These are phyloP conservation scores for Crematogaster levior DNA, from an alignment of 2,888 invertebrate species.

Conservation along the genomic window DNA sequence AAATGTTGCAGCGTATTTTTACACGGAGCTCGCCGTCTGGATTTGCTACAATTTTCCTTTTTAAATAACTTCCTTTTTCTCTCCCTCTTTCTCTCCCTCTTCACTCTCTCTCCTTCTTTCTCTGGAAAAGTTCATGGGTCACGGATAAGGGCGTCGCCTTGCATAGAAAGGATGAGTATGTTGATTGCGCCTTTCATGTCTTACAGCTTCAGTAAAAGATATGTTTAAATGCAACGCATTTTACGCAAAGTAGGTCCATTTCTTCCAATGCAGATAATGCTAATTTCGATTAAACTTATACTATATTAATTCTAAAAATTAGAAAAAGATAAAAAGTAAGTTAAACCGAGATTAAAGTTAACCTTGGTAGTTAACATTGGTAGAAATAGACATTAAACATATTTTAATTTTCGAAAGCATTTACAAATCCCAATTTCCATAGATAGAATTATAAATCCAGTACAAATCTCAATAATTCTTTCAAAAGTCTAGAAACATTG, in stretches of 20 bases:
- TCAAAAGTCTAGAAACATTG: background rate
- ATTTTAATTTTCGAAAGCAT: background rate
- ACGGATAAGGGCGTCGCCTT: conserved; percentile 6
- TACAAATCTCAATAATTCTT: background rate
- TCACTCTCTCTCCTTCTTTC: background rate
- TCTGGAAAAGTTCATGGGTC: conserved; percentile 6
- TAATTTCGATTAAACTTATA: too few species aligned
- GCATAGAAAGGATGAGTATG: background rate
- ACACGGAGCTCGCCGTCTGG: conserved; percentile 1
- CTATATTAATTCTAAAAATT: too few species aligned
- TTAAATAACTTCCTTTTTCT: conserved; percentile 6
- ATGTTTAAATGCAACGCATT: background rate
- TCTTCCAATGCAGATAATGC: too few species aligned
- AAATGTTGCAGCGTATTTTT: conserved; percentile 33
- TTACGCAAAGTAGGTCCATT: background rate
- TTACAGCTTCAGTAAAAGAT: background rate
- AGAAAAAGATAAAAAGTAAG: too few species aligned
- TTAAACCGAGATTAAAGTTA: too few species aligned
- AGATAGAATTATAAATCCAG: background rate
- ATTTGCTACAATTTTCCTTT: conserved; percentile 24
- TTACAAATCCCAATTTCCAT: background rate
- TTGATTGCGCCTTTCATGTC: background rate
- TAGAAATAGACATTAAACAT: too few species aligned
- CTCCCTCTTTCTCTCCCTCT: background rate
- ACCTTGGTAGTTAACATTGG: too few species aligned